Evolutionary conservation across 1,140 invertebrate genomes (phyloP).

Genomic region (Drosophila lacertosa): DNA sequence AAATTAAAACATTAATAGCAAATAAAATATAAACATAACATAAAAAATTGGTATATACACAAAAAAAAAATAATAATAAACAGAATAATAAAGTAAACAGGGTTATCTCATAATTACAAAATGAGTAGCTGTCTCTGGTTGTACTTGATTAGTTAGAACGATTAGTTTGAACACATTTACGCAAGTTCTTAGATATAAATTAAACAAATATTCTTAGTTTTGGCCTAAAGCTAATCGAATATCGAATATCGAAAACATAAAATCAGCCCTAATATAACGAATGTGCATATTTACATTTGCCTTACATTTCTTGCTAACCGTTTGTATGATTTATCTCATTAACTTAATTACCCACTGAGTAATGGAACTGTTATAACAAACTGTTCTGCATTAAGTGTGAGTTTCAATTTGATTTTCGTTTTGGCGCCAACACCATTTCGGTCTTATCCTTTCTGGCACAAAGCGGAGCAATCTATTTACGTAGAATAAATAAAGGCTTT

Average conservation of each 20-base stretch:
- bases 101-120: constrained; percentile 18
- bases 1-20: not conserved
- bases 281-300: constrained; percentile 70
- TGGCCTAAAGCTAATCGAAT: constrained; percentile 51
- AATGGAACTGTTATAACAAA: constrained; percentile 33
- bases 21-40: constrained; percentile 12
- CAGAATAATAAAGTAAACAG: constrained; percentile 9
- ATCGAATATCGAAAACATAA: constrained; percentile 51
- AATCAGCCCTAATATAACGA: constrained; percentile 67
- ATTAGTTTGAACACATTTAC: constrained; percentile 61
- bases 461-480: constrained; percentile 43
- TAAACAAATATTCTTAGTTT: constrained; percentile 24
- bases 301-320: constrained; percentile 23
- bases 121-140: constrained; percentile 1
- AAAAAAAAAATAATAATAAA: constrained; percentile 9
- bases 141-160: constrained; percentile 45
- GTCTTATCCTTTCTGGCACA: constrained; percentile 61
- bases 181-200: constrained; percentile 18
- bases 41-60: constrained; percentile 8
- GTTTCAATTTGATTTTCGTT: constrained; percentile 10
- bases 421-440: constrained; percentile 32
- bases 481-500: too few species aligned
- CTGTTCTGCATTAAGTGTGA: constrained; percentile 40
- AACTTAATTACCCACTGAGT: constrained; percentile 29
- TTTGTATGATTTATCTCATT: constrained; percentile 9